These are phyloP conservation scores for Drosophila pruinosa DNA, from an alignment of 1,140 invertebrate genomes.

Conservation along the genomic window DNA sequence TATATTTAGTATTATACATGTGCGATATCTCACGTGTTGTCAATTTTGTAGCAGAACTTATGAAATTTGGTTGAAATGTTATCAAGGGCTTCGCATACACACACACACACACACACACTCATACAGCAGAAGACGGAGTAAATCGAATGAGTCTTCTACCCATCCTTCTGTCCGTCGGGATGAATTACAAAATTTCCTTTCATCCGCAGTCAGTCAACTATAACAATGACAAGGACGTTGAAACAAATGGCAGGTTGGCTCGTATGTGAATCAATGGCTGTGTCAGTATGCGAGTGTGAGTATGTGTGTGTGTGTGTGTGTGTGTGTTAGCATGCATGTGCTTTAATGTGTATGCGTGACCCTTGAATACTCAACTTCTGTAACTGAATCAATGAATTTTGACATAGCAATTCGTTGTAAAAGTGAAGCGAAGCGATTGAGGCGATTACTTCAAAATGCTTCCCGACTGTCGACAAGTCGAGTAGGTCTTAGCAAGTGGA, in stretches of 20 bases:
- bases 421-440: slow-evolving; percentile 29
- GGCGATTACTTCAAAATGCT: slow-evolving; percentile 22
- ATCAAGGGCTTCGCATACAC: not conserved
- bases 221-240: slow-evolving; percentile 29
- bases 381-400: slow-evolving; percentile 36
- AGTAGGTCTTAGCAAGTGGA: not conserved
- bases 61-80: not conserved
- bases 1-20: too few species aligned
- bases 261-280: slow-evolving; percentile 16
- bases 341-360: not conserved
- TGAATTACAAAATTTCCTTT: slow-evolving; percentile 29
- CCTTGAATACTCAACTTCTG: slow-evolving; percentile 17
- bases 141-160: not conserved
- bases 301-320: not conserved
- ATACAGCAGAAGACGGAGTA: not conserved
- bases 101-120: not conserved
- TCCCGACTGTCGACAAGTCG: not conserved
- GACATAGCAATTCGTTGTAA: slow-evolving; percentile 22
- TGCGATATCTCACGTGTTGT: not conserved
- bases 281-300: not conserved
- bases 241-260: slow-evolving; percentile 16
- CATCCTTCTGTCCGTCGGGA: not conserved
- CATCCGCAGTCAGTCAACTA: slow-evolving; percentile 24
- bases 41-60: slow-evolving; percentile 1
- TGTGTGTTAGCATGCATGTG: not conserved